Percentiles rank a stretch among this genome's conserved stretches.
Conservation (phyloP, 2,113 vertebrate genomes). For the Onychostoma macrolepis region DNA sequence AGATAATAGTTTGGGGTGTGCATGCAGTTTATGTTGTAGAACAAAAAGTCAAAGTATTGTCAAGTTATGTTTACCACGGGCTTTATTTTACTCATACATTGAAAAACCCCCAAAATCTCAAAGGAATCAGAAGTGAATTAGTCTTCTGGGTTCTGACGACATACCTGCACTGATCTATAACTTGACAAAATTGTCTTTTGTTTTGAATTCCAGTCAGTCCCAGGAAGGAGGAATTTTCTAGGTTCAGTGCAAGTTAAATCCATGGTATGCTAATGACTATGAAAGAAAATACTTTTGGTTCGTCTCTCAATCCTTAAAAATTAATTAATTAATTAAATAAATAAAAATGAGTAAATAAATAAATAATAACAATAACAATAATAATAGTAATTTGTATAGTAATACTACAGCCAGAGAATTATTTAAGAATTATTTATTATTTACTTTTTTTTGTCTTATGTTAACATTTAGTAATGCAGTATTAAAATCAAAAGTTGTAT, state of each 20-base stretch:
- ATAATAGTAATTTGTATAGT: not conserved
- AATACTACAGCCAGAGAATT: not conserved
- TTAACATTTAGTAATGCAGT: not conserved
- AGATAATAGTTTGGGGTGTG: no score
- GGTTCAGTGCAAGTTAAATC: not conserved
- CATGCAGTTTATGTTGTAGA: no score
- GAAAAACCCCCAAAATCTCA: no score
- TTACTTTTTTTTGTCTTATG: not conserved
- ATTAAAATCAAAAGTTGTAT: not conserved
- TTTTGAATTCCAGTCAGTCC: not conserved
- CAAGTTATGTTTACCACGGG: no score
- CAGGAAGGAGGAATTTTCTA: not conserved
- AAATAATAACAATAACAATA: not conserved
- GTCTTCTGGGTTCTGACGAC: no score
- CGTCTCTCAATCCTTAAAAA: not conserved
- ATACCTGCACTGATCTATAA: no score
- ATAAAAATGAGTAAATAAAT: no score
- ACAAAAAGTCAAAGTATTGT: no score
- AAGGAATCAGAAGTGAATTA: no score
- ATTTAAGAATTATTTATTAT: no score
- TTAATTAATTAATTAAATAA: no score
- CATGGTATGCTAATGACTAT: not conserved
- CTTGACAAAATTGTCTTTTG: not conserved
- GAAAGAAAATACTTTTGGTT: not conserved
- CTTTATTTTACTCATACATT: no score